Percentiles rank a stretch among this genome's conserved stretches.
Evolutionary conservation across 2,113 vertebrate genomes (phyloP).

Genomic region (Struthidea cinerea): DNA sequence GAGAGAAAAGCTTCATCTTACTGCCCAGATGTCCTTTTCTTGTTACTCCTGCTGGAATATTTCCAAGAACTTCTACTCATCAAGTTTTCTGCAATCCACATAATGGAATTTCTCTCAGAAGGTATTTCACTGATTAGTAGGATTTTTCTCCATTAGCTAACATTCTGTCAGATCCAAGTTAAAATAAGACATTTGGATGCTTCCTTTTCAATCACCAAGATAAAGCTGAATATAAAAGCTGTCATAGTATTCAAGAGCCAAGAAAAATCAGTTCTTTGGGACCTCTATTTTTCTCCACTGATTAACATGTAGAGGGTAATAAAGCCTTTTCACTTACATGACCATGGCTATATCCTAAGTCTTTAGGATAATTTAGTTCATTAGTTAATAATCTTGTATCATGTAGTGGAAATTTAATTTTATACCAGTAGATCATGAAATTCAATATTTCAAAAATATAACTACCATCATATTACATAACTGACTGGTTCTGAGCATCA

Average conservation of each 20-base stretch:
- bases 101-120: neutral
- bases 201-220: neutral
- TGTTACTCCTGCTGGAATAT: neutral
- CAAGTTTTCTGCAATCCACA: neutral
- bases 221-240: neutral
- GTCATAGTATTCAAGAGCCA: neutral
- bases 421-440: neutral
- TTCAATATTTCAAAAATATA: neutral
- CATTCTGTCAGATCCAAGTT: neutral
- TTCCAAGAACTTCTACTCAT: neutral
- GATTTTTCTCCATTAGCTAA: neutral
- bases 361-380: neutral
- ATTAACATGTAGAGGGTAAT: neutral
- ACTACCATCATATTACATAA: neutral
- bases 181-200: neutral
- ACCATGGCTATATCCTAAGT: neutral
- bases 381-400: neutral
- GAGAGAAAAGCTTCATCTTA: neutral
- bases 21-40: neutral
- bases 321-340: neutral
- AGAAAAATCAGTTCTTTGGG: neutral
- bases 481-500: neutral
- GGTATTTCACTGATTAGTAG: neutral
- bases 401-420: neutral
- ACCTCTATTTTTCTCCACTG: neutral